Percentiles rank a stretch among this genome's conserved stretches.
Evolutionary conservation across 2,797 vertebrate genomes (phyloP).

Genomic region (Catamblyrhynchus diadema): DNA sequence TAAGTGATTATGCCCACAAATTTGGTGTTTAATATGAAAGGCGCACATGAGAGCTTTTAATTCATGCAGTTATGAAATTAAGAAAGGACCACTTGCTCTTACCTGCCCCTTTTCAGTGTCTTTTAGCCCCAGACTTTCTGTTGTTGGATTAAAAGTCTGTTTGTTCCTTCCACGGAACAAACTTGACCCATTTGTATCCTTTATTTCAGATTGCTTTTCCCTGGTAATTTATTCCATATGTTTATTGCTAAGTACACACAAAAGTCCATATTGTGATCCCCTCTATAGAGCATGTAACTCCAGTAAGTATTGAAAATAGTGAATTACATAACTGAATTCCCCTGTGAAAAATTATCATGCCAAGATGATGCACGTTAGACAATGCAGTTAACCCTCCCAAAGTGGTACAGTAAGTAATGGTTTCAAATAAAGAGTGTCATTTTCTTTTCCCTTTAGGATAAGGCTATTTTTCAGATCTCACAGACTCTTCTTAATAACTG

Average conservation of each 20-base stretch:
- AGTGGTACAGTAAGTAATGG: conserved; percentile 50
- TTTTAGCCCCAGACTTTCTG: not conserved
- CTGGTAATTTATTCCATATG: conserved; percentile 30
- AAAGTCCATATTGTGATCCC: not conserved
- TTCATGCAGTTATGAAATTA: not conserved
- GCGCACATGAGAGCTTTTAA: conserved; percentile 19
- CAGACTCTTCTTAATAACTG: conserved; percentile 43
- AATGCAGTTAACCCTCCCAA: conserved; percentile 33
- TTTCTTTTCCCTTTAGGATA: conserved; percentile 51
- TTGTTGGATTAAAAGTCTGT: not conserved
- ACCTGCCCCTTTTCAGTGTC: not conserved
- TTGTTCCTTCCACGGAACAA: not conserved
- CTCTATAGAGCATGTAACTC: not conserved
- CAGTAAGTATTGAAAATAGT: not conserved
- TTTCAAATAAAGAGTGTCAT: conserved; percentile 53
- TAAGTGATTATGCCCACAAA: conserved; percentile 69
- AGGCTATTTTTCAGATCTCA: conserved; percentile 41
- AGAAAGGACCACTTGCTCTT: not conserved
- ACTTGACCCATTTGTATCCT: not conserved
- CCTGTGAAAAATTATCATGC: conserved; percentile 27
- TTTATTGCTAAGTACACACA: not conserved
- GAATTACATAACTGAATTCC: conserved; percentile 43
- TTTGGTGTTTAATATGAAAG: conserved; percentile 60
- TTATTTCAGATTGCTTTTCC: not conserved
- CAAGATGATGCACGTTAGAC: conserved; percentile 49